Base-by-base conservation (phyloP, 2,888 invertebrate genomes). In the Pachliopta kotzebuea region DNA sequence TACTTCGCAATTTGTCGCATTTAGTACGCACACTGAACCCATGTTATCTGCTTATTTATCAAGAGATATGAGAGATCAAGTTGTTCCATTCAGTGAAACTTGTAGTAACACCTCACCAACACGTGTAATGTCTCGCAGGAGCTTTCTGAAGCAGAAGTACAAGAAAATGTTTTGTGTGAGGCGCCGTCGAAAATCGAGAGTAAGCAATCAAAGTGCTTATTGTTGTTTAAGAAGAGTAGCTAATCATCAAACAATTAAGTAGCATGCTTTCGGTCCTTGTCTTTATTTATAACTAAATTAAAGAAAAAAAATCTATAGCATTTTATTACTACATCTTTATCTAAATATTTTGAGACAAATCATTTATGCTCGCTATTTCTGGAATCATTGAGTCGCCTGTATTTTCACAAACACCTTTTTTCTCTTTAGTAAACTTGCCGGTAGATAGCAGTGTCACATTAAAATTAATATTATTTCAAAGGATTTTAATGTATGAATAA, bases 131-230 rank as follows among this genome's bases (percentile, higher is more conserved):
- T 76, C 83, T 49, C 76, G 76, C 2, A 74, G 72, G 66, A 80
- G 74, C 67, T 78, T 76, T 68, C 68, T 78, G 14, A 84, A 78
- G 70, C 70, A 75, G 21, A 88, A 82, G 74, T 80, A 76, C 66
- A 84, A 76, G 69, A 87, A 81, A 65, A 76, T 79, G 61, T 81
- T 84, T 71, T 69, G 75, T 60, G 70, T 77, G 21, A 81, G 79
- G 67, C 79, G 80, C 66, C 79, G 76, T 62, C 75, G 71, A 68
- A 82, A 76, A 69, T 74, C 77, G 52, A 76, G 67, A 70, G 65
- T 67, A 0, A 76, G 66, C 64, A 70, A 69, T 62, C 65, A 63
- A 52, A 69, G 56, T 42, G 59, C 42, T 45, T 54, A 58, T 58
- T 54, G 59, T 59, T 50, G 60, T 7, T 50, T 60, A 21, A 50